Base-by-base conservation (phyloP, 2,797 vertebrate species). In the Cynodonichthys magdalenae region DNA sequence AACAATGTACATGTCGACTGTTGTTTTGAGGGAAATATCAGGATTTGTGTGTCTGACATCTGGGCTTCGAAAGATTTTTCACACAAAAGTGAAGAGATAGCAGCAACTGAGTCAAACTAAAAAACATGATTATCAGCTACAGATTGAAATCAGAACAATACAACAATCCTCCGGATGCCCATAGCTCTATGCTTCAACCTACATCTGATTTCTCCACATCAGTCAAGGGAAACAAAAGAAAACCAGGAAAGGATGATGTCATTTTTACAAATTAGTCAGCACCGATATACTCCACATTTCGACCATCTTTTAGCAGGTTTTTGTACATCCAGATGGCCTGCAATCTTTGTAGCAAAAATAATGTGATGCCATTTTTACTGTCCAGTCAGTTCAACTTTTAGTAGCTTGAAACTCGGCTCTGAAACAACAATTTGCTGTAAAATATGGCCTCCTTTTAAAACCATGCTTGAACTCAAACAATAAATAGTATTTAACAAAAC, bases 221-320 rank as follows among this genome's bases (percentile, higher is more conserved):
- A 59, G 36, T 54, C 31, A 6, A 63, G 19, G 66, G 69, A 75
- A 83, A 75, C 53, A 2, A 56, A 60, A 78, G 75, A 86, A 79
- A 82, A 64, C 69, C 79, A 72, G 80, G 80, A 89, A 86, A 82
- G 56, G 15, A 48, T 74, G 56, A 73, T 75, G 66, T 73, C 65
- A 77, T 51, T 61, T 72, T 19, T 69, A 65, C 53, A 55, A 59
- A 51, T 71, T 54, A 52, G 51, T 62, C 46, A 64, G 56, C 59
- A 66, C 67, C 63, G 48, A 64, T 46, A 54, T 5, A 27, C 41
- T 53, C 28, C 29, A 46, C 52, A 36, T 77, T 64, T 80, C 45
- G 50, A 53, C 64, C 52, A 71, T 53, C 45, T 64, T 18, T 28
- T 61, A 48, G 9, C 28, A 36, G 36, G 44, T 50, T 42, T 54